A percentile compares a stretch with the other conserved stretches of the same genome.
Conservation (phyloP, 1,140 invertebrate species). For the Maniola jurtina region DNA sequence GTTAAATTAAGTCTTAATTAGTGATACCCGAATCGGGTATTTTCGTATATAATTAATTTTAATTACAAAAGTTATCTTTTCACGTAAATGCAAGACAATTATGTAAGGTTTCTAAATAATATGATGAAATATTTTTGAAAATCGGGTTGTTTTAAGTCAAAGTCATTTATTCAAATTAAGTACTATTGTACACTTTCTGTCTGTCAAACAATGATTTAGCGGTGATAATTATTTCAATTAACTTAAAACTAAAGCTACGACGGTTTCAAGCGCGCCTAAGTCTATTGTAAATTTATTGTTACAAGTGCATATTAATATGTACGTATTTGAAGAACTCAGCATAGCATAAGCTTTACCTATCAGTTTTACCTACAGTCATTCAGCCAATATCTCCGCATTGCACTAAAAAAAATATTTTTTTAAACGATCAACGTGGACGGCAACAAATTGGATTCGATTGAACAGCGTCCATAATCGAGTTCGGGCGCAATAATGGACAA, state of each 20-base stretch:
- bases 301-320: too few species aligned
- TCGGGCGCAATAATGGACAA: slow-evolving; percentile 35
- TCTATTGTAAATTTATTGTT: too few species aligned
- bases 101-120: not conserved
- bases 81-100: slow-evolving; percentile 5
- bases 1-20: slow-evolving; percentile 37
- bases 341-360: too few species aligned
- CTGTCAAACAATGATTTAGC: too few species aligned
- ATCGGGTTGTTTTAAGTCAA: not conserved
- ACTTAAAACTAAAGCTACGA: too few species aligned
- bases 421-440: slow-evolving; percentile 15
- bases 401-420: slow-evolving; percentile 9
- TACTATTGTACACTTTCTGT: too few species aligned
- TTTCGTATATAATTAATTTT: slow-evolving; percentile 36
- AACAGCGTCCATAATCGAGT: slow-evolving; percentile 23
- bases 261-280: too few species aligned
- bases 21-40: slow-evolving; percentile 31
- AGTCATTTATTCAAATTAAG: too few species aligned
- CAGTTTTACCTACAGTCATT: too few species aligned
- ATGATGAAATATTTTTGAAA: not conserved
- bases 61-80: slow-evolving; percentile 29
- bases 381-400: not conserved
- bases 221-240: too few species aligned
- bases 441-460: slow-evolving; percentile 22
- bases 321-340: too few species aligned